Percentiles rank a stretch among this genome's conserved stretches.
Evolutionary conservation across 2,888 invertebrate species (phyloP).

Genomic region (Tachina fera): DNA sequence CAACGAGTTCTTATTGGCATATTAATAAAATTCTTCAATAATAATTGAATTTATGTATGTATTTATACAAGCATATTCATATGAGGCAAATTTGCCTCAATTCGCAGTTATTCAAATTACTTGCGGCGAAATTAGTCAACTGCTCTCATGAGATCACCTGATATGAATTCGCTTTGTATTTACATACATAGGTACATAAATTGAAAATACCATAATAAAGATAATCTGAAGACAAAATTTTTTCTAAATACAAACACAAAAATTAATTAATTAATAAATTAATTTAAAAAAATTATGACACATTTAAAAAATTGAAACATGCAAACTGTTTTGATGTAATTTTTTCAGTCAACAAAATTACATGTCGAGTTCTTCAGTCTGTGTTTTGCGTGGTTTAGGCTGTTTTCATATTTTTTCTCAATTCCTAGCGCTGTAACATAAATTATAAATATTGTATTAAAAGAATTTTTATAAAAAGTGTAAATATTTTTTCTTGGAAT

Average conservation of each 20-base stretch:
- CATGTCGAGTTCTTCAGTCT: conserved; percentile 82
- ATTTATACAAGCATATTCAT: too few species aligned
- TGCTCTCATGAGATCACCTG: too few species aligned
- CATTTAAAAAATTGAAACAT: conserved; percentile 51
- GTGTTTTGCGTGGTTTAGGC: conserved; percentile 82
- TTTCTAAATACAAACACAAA: conserved; percentile 65
- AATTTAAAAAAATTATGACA: not conserved
- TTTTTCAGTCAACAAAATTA: conserved; percentile 75
- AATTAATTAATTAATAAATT: not conserved
- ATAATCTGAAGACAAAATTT: not conserved
- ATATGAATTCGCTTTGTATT: too few species aligned
- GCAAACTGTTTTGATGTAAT: conserved; percentile 70
- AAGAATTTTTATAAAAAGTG: too few species aligned
- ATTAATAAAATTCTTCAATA: conserved; percentile 4
- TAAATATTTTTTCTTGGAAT: conserved; percentile 12
- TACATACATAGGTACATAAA: not conserved
- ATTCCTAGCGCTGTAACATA: conserved; percentile 19
- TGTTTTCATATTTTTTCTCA: conserved; percentile 73
- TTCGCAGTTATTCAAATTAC: too few species aligned
- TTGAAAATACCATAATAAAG: not conserved
- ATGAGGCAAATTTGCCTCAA: too few species aligned
- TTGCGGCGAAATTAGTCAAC: too few species aligned
- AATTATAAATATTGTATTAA: conserved; percentile 1
- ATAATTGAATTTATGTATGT: too few species aligned
- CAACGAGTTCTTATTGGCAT: not conserved